Base-by-base conservation (phyloP, 2,888 invertebrate species). In the Cheilosia variabilis region DNA sequence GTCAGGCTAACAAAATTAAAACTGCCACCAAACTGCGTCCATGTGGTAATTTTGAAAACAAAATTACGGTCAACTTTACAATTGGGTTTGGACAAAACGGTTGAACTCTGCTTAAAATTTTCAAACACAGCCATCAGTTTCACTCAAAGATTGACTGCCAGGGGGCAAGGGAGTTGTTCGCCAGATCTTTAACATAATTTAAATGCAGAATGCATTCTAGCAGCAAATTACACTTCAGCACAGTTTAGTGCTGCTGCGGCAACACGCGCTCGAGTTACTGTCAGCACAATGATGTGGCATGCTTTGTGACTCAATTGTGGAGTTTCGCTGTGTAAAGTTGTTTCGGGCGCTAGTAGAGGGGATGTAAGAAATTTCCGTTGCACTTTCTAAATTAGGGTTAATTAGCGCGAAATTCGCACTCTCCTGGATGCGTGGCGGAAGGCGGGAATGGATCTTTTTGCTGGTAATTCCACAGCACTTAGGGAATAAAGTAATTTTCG, bases 151-250 rank as follows among this genome's bases (percentile, higher is more conserved):
- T 27, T 50, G 13, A 2, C 9, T 50, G 19, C 13, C 13, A 2
- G 1, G 19, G 19, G 10, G 17, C 2, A 7, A 10, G 10, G 13
- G 19, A 13, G 7, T 22, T 13, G 13, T 52, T n/a, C 37, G 15
- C 9, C 37, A 0, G 19, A 10, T 15, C 34, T 15, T 55, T 53
- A 34, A 27, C 45, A 34, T 52, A 62, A 68, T 72, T 83, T 72
- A 60, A 66, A 78, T 68, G 63, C 68, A 55, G 47, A 83, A 66
- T 66, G 71, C 62, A 83, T 72, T 55, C 77, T 71, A 50, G 71
- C 71, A 37, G 53, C 37, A 53, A 78, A 82, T 82, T 62, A 52
- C 66, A 71, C 53, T 45, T 34, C 47, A 68, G 41, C 52, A 83
- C 53, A 68, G 62, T 66, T 34, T 47, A 55, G 19, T 47, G 37